Evolutionary conservation across 2,797 vertebrate species (phyloP), one percentile per base, ranked within the genome.

Genomic region (Protosalanx chinensis): DNA sequence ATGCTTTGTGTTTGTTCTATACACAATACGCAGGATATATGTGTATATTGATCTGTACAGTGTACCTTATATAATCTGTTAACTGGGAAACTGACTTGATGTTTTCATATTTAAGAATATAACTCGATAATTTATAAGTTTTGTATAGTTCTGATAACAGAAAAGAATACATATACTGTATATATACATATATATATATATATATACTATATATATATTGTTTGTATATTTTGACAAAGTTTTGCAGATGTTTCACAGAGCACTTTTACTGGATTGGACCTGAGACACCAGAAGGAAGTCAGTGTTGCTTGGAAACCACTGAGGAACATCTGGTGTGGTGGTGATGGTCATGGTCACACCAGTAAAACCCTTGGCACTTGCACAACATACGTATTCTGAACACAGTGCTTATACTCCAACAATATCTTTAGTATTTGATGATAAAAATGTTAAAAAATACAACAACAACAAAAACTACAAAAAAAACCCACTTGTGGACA

Each of bases 91-190:
- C 81, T 85, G 87, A 88, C 86, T 89, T 88, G 82, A 88, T 88
- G 85, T 88, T 88, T 86, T 89, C 87, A 82, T 88, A 88, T 85
- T 87, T 89, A 87, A 87, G 82, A 85, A 82, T 85, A 88, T 72
- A 82, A 79, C 71, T 88, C 86, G 79, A 84, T 88, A 78, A 87
- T 85, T 82, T 88, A 84, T 88, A 85, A 71, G 81, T 86, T 88
- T 87, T 90, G 82, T 88, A 86, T 81, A 84, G 82, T 84, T 88
- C 79, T 74, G 63, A 81, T 68, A 23, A 58, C 51, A 67, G 51
- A 53, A 53, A 67, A 10, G 8, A 41, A 37, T n/a, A n/a, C n/a
- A n/a, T n/a, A n/a, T n/a, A n/a, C n/a, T n/a, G n/a, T n/a, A n/a
- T n/a, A 37, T 6, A 58, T 72, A 78, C 63, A 75, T 72, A 32